Base-by-base conservation (phyloP, 2,888 invertebrate species). In the Pseudolycoriella hygida region DNA sequence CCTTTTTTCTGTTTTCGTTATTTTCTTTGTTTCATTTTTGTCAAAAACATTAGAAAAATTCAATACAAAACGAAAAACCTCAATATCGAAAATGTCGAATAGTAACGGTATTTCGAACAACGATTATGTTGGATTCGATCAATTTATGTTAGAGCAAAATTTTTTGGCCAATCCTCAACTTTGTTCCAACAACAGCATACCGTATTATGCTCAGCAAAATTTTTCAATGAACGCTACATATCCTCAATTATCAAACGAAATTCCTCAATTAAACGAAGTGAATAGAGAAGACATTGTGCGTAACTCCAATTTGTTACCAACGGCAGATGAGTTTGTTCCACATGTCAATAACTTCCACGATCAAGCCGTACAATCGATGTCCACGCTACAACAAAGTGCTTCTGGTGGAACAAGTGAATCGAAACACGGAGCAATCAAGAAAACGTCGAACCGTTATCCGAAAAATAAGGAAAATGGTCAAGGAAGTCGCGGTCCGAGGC, bases 61-160 rank as follows among this genome's bases (percentile, higher is more conserved):
- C 25, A 25, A 8, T n/a, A n/a, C 25, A 8, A 25, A 25, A 8
- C 25, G 25, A 25, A 25, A 25, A 25, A 25, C 8, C 25, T 8
- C 4, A 25, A 25, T 6, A 6, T 25, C 8, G 5, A 25, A 25
- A 8, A 25, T 25, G 25, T 25, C 25, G 4, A 43, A 43, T 10
- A n/a, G 19, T 32, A 19, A 20, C n/a, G 43, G 38, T 3, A 19
- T 20, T 20, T 18, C 19, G 14, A 20, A 17, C 49, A 59, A 58
- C 49, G 59, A 62, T 50, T 64, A 64, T 50, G 60, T 64, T n/a
- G 57, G 61, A 47, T 64, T 64, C 45, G 63, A 62, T 53, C 62
- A 64, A 49, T 64, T 64, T 48, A 58, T 64, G 31, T 54, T 60
- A 52, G 64, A 63, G 52, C 64, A 63, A 51, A 62, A 64, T 18